Conservation (phyloP, 2,797 vertebrate genomes). For the Xerus rutilus region DNA sequence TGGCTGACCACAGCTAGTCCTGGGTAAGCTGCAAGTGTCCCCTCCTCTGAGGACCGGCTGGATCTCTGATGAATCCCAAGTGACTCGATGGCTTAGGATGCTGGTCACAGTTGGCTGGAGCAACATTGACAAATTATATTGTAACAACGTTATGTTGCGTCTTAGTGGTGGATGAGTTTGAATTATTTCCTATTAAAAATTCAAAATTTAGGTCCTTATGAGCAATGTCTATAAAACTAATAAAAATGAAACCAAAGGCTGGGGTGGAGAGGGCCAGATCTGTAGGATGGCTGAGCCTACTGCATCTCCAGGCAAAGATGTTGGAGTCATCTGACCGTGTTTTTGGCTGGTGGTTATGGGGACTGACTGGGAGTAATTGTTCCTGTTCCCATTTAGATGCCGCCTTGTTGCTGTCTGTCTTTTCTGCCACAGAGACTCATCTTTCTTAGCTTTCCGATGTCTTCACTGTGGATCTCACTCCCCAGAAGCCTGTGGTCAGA, state of each 20-base stretch:
- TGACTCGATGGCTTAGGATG: rapidly evolving
- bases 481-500: neutral
- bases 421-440: too few species aligned
- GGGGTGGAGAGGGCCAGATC: neutral
- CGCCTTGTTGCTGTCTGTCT: neutral
- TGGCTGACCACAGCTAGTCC: rapidly evolving
- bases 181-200: neutral
- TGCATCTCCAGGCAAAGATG: rapidly evolving
- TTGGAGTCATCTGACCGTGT: rapidly evolving
- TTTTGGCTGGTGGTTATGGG: neutral
- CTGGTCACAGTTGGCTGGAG: rapidly evolving
- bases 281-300: rapidly evolving
- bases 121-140: neutral
- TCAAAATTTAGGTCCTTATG: neutral
- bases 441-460: neutral
- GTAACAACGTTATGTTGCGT: rapidly evolving
- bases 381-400: rapidly evolving
- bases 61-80: neutral
- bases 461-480: neutral
- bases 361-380: rapidly evolving
- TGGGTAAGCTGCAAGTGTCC: neutral
- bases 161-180: neutral
- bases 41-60: neutral
- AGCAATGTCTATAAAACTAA: neutral
- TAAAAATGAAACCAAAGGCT: neutral